Evolutionary conservation across 2,113 vertebrate species (phyloP).

Genomic region (Zeus faber): DNA sequence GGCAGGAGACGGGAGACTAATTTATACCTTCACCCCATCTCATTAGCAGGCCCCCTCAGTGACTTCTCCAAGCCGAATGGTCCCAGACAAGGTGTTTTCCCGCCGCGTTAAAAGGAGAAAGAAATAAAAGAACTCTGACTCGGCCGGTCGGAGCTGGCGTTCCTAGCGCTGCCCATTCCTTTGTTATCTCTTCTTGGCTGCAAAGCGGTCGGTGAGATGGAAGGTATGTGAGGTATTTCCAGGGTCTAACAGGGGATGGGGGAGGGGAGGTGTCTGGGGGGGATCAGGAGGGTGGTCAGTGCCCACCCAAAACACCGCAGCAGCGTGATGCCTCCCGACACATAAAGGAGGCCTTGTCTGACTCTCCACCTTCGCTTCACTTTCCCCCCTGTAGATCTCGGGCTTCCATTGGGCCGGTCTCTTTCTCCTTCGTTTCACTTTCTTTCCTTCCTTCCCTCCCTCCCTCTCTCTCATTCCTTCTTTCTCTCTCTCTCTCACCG

Average conservation of each 20-base stretch:
- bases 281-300: constrained; percentile 52
- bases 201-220: constrained; percentile 65
- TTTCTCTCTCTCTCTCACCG: neutral
- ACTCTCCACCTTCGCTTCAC: constrained; percentile 25
- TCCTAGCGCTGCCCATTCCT: constrained; percentile 62
- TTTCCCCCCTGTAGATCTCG: constrained; percentile 12
- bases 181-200: constrained; percentile 68
- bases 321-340: constrained; percentile 48
- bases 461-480: no score
- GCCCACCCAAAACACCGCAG: constrained; percentile 50
- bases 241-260: constrained; percentile 52
- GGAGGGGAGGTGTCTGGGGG: constrained; percentile 16
- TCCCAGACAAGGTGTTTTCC: no score
- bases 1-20: constrained; percentile 20
- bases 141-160: no score
- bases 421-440: constrained; percentile 8
- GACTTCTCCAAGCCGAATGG: no score
- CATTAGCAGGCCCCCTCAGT: constrained; percentile 44
- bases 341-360: constrained; percentile 61
- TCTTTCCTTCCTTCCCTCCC: no score
- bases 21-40: constrained; percentile 48
- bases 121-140: no score
- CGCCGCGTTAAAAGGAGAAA: no score
- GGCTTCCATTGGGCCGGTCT: neutral
- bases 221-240: constrained; percentile 74